These are phyloP conservation scores for Ormyrus nitidulus DNA, from an alignment of 2,888 invertebrate genomes.

Conservation along the genomic window DNA sequence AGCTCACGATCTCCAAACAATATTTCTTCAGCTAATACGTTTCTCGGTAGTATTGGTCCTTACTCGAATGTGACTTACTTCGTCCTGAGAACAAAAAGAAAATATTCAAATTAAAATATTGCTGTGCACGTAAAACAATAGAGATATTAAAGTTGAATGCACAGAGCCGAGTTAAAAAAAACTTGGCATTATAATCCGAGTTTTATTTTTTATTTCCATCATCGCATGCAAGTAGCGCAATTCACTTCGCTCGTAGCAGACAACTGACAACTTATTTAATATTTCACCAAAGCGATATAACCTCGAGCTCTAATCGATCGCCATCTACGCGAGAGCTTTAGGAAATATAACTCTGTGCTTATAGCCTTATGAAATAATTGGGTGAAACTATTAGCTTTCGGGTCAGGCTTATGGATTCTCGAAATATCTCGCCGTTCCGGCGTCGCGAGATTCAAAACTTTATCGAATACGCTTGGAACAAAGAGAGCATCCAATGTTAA, in stretches of 20 bases:
- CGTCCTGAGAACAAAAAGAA: constrained; percentile 75
- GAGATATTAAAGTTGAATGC: not conserved
- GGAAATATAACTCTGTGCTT: not conserved
- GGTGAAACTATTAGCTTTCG: constrained; percentile 19
- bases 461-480: no score
- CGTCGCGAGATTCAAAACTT: no score
- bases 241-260: constrained; percentile 21
- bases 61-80: constrained; percentile 73
- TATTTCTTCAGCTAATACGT: constrained; percentile 59
- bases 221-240: constrained; percentile 28
- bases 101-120: constrained; percentile 66
- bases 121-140: constrained; percentile 12
- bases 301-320: constrained; percentile 39
- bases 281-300: constrained; percentile 36
- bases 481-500: no score
- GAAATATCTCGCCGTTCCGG: no score
- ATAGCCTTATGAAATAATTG: constrained; percentile 36
- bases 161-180: not conserved
- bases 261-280: constrained; percentile 40
- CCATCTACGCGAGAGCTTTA: not conserved
- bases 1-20: constrained; percentile 70
- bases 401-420: no score
- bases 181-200: not conserved
- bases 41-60: constrained; percentile 55
- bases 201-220: constrained; percentile 4